A percentile compares a stretch with the other conserved stretches of the same genome.
phyloP scores from a whole-genome alignment of 23 tunicate species.

The Pegea sp. region DNA sequence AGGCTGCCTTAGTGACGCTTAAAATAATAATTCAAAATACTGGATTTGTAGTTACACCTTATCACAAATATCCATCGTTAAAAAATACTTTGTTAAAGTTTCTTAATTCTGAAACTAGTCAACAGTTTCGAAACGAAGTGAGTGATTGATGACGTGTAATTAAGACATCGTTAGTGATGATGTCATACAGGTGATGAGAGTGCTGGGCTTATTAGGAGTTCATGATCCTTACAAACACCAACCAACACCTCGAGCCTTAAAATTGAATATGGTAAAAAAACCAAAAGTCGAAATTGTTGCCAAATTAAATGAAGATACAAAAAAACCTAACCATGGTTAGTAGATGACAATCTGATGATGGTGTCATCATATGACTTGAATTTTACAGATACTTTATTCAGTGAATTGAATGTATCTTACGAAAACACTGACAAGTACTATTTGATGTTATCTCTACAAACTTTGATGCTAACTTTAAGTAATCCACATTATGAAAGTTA shows the following conservation, averaged over 20 bases:
- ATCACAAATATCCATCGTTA: conserved; percentile 54
- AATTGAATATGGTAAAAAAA: too few species aligned
- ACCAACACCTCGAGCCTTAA: conserved; percentile 32
- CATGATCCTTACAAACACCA: conserved; percentile 83
- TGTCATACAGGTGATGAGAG: conserved; percentile 53
- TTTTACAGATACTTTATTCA: too few species aligned
- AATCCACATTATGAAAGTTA: conserved; percentile 60
- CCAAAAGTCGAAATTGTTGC: too few species aligned
- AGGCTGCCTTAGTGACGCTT: conserved; percentile 51
- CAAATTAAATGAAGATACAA: too few species aligned
- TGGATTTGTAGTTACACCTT: conserved; percentile 82
- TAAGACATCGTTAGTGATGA: neutral
- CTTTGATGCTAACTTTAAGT: conserved; percentile 45
- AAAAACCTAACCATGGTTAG: too few species aligned
- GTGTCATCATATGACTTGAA: too few species aligned
- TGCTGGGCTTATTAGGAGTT: conserved; percentile 70
- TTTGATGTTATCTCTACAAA: conserved; percentile 57
- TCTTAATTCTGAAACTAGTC: conserved; percentile 46
- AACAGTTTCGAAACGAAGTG: conserved; percentile 67
- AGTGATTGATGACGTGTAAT: neutral
- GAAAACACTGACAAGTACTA: conserved; percentile 77
- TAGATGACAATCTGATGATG: too few species aligned
- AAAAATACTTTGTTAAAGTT: conserved; percentile 40
- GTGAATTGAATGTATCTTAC: conserved; percentile 58
- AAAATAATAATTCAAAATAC: conserved; percentile 77